Evolutionary conservation across 1,140 invertebrate species (phyloP).

Genomic region (Heterodera carotae): DNA sequence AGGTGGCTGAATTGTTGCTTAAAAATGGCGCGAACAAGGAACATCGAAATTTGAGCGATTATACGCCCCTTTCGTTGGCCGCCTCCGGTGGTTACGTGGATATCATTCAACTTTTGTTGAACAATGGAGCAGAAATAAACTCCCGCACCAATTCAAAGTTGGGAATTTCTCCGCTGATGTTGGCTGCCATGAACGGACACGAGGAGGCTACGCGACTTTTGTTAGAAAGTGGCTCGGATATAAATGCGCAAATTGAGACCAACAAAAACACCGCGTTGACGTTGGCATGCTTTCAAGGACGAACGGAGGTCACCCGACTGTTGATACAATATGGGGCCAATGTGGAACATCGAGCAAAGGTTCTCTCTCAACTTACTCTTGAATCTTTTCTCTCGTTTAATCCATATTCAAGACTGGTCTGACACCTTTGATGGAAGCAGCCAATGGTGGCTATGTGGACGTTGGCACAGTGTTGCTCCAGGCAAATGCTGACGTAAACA

Average conservation of each 20-base stretch:
- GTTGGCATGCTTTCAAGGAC: constrained; percentile 96
- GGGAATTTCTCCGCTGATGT: constrained; percentile 84
- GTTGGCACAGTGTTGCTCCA: constrained; percentile 91
- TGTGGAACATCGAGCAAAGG: constrained; percentile 96
- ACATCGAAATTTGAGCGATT: constrained; percentile 97
- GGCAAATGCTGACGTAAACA: constrained; percentile 97
- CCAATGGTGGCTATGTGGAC: constrained; percentile 96
- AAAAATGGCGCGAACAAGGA: constrained; percentile 90
- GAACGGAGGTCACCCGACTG: constrained; percentile 94
- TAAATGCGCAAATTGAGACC: constrained; percentile 99
- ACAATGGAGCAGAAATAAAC: constrained; percentile 93
- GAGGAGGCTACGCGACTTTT: constrained; percentile 94
- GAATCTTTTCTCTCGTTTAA: constrained; percentile 20
- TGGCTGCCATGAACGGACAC: constrained; percentile 90
- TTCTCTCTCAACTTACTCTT: constrained; percentile 54
- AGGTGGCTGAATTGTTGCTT: constrained; percentile 88
- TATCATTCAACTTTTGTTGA: constrained; percentile 91
- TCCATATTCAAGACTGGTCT: constrained; percentile 89
- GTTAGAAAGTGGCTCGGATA: constrained; percentile 95
- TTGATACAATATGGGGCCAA: constrained; percentile 94
- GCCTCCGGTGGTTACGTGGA: constrained; percentile 97
- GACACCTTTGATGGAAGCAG: constrained; percentile 98
- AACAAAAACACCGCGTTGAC: constrained; percentile 98
- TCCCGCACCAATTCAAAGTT: constrained; percentile 70
- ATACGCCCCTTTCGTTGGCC: constrained; percentile 93